These are phyloP conservation scores for Botia kubotai DNA, from an alignment of 2,797 vertebrate species.

Conservation along the genomic window DNA sequence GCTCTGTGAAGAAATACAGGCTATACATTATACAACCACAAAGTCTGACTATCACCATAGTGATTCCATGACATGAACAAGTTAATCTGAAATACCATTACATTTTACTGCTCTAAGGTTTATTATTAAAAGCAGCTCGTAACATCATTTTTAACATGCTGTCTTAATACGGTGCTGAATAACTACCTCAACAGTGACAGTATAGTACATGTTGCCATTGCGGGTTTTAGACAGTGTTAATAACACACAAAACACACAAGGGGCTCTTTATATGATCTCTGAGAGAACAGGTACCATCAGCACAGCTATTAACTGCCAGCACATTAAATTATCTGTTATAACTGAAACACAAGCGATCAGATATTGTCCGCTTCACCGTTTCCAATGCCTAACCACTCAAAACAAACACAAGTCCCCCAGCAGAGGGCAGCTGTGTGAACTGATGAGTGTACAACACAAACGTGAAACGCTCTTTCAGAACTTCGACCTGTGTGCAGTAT, in stretches of 20 bases:
- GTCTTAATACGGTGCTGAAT: neutral
- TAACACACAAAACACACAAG: neutral
- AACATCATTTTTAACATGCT: neutral
- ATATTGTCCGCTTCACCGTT: neutral
- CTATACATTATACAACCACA: constrained; percentile 26
- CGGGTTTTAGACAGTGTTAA: neutral
- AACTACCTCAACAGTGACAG: constrained; percentile 12
- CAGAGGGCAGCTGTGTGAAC: neutral
- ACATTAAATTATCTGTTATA: neutral
- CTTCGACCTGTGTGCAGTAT: neutral
- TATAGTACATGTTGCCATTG: neutral
- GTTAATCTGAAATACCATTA: constrained; percentile 12
- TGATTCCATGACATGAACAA: constrained; percentile 13
- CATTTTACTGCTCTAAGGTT: neutral
- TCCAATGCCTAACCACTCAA: neutral
- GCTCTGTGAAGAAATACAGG: constrained; percentile 32
- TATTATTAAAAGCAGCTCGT: neutral
- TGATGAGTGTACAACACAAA: neutral
- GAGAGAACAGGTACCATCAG: neutral
- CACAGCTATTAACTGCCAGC: no score
- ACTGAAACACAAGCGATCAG: constrained; percentile 2
- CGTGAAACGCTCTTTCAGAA: neutral
- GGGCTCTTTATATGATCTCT: neutral
- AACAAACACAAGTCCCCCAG: neutral
- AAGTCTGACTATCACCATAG: neutral